phyloP scores from a whole-genome alignment of 2,113 vertebrate genomes.

The Piprites chloris region DNA sequence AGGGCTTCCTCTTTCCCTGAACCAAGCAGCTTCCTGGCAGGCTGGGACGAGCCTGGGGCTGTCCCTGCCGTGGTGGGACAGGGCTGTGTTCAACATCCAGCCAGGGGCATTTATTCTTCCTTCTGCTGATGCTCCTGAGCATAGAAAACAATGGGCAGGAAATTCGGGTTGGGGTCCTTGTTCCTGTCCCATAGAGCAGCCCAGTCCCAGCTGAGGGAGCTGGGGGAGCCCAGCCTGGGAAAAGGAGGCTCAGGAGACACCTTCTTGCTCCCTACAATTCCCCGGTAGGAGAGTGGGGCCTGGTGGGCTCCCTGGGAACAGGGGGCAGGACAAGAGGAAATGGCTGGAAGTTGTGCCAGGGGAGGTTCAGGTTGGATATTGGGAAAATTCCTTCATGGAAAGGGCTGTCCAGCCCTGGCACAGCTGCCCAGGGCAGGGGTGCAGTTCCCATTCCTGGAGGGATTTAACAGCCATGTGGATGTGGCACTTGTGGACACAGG shows the following conservation, averaged over 20 bases:
- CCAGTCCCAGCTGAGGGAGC: not conserved
- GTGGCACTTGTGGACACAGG: not conserved
- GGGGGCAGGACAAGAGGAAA: not conserved
- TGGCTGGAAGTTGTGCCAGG: not conserved
- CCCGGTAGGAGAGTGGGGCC: not conserved
- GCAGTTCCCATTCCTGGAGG: not conserved
- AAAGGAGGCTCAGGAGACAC: not conserved
- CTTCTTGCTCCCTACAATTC: not conserved
- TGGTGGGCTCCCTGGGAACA: not conserved
- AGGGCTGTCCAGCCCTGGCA: not conserved
- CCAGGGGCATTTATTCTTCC: not conserved
- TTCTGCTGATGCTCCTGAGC: not conserved
- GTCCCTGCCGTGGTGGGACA: not conserved
- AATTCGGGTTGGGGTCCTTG: not conserved
- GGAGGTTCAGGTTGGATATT: not conserved
- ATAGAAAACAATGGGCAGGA: not conserved
- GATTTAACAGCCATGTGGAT: not conserved
- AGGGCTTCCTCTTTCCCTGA: constrained; percentile 45
- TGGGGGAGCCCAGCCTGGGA: not conserved
- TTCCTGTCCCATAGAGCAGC: not conserved
- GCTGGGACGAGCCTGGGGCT: not conserved
- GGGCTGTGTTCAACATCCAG: not conserved
- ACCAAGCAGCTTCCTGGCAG: not conserved
- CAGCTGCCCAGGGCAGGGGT: not conserved
- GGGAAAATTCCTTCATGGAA: not conserved